Evolutionary conservation across 2,113 vertebrate species (phyloP).

Genomic region (Cynopterus brachyotis): DNA sequence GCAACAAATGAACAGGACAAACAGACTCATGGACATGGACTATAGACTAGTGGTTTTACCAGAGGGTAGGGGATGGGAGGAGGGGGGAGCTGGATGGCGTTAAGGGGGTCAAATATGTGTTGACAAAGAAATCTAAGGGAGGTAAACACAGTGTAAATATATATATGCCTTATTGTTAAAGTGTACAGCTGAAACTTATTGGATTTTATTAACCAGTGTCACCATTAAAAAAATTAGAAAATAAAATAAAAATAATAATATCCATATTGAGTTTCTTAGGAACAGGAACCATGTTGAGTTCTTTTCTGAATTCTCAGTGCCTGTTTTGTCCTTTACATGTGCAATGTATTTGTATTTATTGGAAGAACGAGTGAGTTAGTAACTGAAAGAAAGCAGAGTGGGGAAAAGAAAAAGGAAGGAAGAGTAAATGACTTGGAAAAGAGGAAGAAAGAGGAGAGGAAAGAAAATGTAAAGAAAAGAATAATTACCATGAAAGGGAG

Average conservation of each 20-base stretch:
- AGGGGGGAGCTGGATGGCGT: too few relatives aligned
- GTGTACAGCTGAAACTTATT: too few relatives aligned
- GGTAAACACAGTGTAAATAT: too few relatives aligned
- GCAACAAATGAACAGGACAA: too few relatives aligned
- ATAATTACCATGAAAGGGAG: neutral
- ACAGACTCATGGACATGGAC: too few relatives aligned
- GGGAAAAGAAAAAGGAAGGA: neutral
- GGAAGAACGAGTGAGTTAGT: neutral
- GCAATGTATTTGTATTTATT: conserved; percentile 24
- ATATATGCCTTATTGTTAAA: too few relatives aligned
- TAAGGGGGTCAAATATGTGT: too few relatives aligned
- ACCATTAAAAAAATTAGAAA: too few relatives aligned
- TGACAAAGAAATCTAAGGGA: too few relatives aligned
- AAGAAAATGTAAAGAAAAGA: neutral
- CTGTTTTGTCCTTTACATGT: neutral
- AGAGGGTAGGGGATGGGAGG: too few relatives aligned
- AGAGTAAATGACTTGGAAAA: conserved; percentile 40
- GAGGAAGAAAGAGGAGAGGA: neutral
- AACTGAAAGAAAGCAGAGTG: neutral
- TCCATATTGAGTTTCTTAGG: conserved; percentile 11
- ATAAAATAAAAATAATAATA: neutral
- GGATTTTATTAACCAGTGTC: too few relatives aligned
- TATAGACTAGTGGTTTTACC: too few relatives aligned
- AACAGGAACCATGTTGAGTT: neutral
- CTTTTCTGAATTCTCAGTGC: conserved; percentile 18